Evolutionary conservation across 2,888 invertebrate species (phyloP), one percentile per base, ranked within the genome.

Genomic region (Diploptera punctata): DNA sequence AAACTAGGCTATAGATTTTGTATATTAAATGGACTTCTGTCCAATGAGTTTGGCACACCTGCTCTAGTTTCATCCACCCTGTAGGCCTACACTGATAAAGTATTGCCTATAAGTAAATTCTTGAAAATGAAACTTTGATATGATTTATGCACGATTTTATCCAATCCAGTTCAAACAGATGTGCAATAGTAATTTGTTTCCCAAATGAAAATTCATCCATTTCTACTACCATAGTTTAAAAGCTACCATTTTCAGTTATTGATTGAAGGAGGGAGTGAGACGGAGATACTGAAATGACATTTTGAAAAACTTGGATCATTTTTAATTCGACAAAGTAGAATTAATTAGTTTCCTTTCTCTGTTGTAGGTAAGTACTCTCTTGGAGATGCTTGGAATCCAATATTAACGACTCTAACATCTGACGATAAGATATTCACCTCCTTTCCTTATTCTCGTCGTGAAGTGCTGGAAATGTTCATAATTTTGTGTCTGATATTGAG

Each of bases 301-400:
- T 52, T n/a, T n/a, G n/a, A 52, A 21, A 52, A 52, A 52, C 38
- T 43, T n/a, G 19, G 21, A 43, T 43, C 24, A 62, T 43, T 24
- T 43, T 62, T 43, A 43, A 62, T 43, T 43, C 43, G 43, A 43
- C 43, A 47, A 18, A 65, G 65, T 65, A 65, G 47, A 47, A 65
- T 65, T 65, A 65, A 65, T 65, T 62, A 24, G n/a, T 16, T 65
- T 65, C 31, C 65, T 26, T n/a, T 29, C 26, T 65, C n/a, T 65
- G 44, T 65, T 65, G 3, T 44, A 65, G 65, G 65, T 65, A 65
- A 65, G 65, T 65, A 65, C 57, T 3, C 33, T 7, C 33, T 7
- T n/a, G 57, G 52, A 24, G 24, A 24, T 52, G 7, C 19, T 1
- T 0, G 7, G 24, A 24, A n/a, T 4, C 29, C 57, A 16, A 4